Conservation (phyloP, 2,888 invertebrate species). For the Cephonodes hylas region DNA sequence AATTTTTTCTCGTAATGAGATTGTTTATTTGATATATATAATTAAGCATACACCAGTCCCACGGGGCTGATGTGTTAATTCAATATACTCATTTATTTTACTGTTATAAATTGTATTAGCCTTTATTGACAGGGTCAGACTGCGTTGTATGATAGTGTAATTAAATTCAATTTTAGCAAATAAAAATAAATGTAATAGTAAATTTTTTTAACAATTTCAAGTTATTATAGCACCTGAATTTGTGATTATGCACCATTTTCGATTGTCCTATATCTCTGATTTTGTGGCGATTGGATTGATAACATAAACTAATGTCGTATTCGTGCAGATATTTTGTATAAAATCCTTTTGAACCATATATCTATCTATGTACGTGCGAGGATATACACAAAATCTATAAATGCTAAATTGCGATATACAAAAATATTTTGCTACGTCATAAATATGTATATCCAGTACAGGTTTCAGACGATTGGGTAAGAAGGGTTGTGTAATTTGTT, state of each 20-base stretch:
- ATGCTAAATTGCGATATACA: conserved; percentile 28
- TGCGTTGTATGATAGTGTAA: conserved; percentile 69
- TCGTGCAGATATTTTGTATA: conserved; percentile 38
- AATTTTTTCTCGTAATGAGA: neutral
- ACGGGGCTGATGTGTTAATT: neutral
- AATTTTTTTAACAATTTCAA: conserved; percentile 63
- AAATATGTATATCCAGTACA: conserved; percentile 55
- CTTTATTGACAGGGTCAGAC: conserved; percentile 77
- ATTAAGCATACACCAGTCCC: neutral
- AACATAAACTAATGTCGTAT: conserved; percentile 36
- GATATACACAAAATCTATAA: conserved; percentile 30
- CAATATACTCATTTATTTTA: neutral
- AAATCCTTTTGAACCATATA: conserved; percentile 31
- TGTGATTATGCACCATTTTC: conserved; percentile 64
- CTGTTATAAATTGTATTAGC: conserved; percentile 47
- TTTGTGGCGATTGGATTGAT: conserved; percentile 44
- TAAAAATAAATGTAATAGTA: conserved; percentile 67
- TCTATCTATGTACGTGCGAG: conserved; percentile 26
- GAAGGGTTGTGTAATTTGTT: conserved; percentile 77
- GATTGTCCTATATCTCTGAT: conserved; percentile 47
- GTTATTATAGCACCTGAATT: conserved; percentile 64
- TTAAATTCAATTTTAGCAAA: conserved; percentile 68
- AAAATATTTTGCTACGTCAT: conserved; percentile 54
- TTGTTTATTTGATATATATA: neutral
- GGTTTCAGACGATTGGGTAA: conserved; percentile 67